Conservation (phyloP, 2,797 vertebrate species). For the Nasua narica region DNA sequence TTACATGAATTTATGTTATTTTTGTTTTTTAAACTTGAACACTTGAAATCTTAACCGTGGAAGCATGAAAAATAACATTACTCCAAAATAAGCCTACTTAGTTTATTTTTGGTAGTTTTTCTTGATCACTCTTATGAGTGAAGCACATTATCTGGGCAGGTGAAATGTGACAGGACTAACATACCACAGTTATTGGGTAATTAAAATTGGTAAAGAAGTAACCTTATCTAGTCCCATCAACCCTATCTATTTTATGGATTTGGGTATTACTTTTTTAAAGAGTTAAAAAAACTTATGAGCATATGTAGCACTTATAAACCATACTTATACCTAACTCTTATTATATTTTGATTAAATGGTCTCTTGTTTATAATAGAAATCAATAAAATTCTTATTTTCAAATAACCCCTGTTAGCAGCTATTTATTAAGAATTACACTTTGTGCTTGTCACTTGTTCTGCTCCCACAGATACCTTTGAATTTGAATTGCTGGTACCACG, state of each 20-base stretch:
- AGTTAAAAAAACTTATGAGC: not conserved
- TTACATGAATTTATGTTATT: not conserved
- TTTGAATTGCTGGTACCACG: not conserved
- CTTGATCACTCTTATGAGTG: not conserved
- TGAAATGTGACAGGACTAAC: not conserved
- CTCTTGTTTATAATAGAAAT: not conserved
- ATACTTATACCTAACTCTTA: not conserved
- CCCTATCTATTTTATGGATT: not conserved
- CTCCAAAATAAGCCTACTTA: not conserved
- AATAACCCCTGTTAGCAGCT: not conserved
- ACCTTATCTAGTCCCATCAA: not conserved
- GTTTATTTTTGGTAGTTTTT: not conserved
- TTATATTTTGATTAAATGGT: not conserved
- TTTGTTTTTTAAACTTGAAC: constrained; percentile 9
- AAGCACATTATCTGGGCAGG: not conserved
- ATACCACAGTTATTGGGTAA: not conserved
- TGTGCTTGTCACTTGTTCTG: not conserved
- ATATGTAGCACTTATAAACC: not conserved
- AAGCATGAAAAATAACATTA: not conserved
- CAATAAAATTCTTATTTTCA: not conserved
- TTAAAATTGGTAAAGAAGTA: not conserved
- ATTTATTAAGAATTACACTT: not conserved
- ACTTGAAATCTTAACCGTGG: not conserved
- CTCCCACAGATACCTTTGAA: not conserved
- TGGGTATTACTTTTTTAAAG: not conserved